Conservation (phyloP, 1,140 invertebrate genomes). For the Stenopsyche tienmushanensis region DNA sequence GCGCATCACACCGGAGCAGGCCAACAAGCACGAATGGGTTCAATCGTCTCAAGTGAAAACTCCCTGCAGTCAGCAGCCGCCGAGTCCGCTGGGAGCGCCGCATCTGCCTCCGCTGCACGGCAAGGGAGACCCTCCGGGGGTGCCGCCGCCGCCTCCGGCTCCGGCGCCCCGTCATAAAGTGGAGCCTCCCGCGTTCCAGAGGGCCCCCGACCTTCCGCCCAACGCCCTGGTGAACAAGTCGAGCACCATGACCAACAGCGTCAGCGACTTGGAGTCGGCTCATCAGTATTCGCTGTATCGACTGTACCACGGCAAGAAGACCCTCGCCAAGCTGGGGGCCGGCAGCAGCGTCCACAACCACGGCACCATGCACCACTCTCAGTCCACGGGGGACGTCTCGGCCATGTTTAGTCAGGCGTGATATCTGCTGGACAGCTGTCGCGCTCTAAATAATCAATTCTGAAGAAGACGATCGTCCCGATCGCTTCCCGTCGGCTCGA, state of each 20-base stretch:
- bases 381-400: constrained; percentile 61
- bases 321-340: constrained; percentile 25
- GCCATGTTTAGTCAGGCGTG: constrained; percentile 63
- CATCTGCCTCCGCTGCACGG: constrained; percentile 41
- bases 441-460: constrained; percentile 10
- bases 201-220: constrained; percentile 17
- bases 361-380: constrained; percentile 58
- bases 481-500: background rate
- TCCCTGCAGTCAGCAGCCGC: constrained; percentile 47
- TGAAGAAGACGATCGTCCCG: too few species aligned
- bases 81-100: constrained; percentile 42
- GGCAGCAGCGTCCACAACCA: constrained; percentile 24
- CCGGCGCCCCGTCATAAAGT: constrained; percentile 37
- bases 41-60: constrained; percentile 47
- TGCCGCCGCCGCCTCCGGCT: background rate
- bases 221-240: constrained; percentile 28
- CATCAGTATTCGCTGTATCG: constrained; percentile 41
- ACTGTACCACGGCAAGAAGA: constrained; percentile 39
- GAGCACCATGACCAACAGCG: constrained; percentile 40
- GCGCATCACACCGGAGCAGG: constrained; percentile 90
- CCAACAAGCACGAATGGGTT: constrained; percentile 76
- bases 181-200: constrained; percentile 33
- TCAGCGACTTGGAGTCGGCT: constrained; percentile 39
- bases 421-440: constrained; percentile 45
- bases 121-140: constrained; percentile 4